A percentile compares a stretch with the other conserved stretches of the same genome.
Evolutionary conservation across 1,140 invertebrate species (phyloP).

Genomic region (Drosophila suzukii): DNA sequence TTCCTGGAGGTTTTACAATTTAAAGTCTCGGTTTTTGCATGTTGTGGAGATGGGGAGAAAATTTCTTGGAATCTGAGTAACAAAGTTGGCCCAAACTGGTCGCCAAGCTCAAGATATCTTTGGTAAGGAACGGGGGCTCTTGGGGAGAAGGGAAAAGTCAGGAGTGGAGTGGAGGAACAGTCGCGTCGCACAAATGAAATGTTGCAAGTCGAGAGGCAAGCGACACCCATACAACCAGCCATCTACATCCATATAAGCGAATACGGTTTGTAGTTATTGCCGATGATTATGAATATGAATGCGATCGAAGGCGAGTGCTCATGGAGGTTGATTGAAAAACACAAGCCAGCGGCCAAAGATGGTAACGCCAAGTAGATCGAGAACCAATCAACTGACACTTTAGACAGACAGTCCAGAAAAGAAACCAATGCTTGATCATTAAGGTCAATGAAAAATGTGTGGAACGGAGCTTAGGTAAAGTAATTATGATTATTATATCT

Average conservation of each 20-base stretch:
- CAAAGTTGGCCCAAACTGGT: conserved; percentile 46
- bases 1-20: conserved; percentile 15
- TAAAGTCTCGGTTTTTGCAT: conserved; percentile 41
- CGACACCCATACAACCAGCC: conserved; percentile 52
- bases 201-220: conserved; percentile 62
- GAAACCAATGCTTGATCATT: not conserved
- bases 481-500: too few species aligned
- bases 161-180: conserved; percentile 2
- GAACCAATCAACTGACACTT: conserved; percentile 43
- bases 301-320: conserved; percentile 16
- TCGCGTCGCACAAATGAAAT: conserved; percentile 43
- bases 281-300: conserved; percentile 44
- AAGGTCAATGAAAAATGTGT: not conserved
- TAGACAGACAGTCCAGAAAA: conserved; percentile 4
- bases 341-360: conserved; percentile 32
- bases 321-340: conserved; percentile 46
- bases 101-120: conserved; percentile 26
- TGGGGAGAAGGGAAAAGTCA: conserved; percentile 6
- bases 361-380: conserved; percentile 36
- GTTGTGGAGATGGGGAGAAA: conserved; percentile 46
- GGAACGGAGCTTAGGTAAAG: not conserved
- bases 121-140: not conserved
- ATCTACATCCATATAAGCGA: conserved; percentile 64
- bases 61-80: conserved; percentile 68
- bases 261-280: conserved; percentile 35